A percentile compares a stretch with the other conserved stretches of the same genome.
These are phyloP conservation scores for Hemibagrus guttatus DNA, from an alignment of 2,797 vertebrate species.

Conservation along the genomic window DNA sequence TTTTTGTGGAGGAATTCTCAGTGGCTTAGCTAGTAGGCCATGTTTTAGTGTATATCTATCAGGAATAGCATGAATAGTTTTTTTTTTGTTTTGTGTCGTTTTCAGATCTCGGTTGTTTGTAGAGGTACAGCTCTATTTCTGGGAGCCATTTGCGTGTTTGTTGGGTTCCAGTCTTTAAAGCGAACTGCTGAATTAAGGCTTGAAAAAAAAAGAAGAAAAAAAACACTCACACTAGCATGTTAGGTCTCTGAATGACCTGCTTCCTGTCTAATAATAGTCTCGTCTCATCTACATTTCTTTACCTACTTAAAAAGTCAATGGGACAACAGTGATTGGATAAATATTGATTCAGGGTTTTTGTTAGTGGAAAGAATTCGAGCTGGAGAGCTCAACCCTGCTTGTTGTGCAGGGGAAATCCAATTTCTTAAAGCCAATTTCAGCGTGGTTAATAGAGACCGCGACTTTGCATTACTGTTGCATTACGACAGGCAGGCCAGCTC, in stretches of 20 bases:
- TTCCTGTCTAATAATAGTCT: constrained; percentile 24
- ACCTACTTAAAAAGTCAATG: constrained; percentile 29
- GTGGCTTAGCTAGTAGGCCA: not conserved
- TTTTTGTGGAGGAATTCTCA: constrained; percentile 1
- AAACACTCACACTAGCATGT: not conserved
- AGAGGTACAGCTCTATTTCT: constrained; percentile 11
- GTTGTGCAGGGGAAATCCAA: constrained; percentile 38
- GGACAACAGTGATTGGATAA: constrained; percentile 32
- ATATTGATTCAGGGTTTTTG: constrained; percentile 46
- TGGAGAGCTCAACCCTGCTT: not conserved
- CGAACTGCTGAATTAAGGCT: not conserved
- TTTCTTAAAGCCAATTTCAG: constrained; percentile 55
- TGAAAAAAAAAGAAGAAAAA: not conserved
- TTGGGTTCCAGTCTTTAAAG: constrained; percentile 26
- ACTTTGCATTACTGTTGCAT: constrained; percentile 43
- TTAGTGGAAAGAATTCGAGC: constrained; percentile 31
- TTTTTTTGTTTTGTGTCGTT: not conserved
- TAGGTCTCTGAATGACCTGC: not conserved
- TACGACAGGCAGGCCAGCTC: constrained; percentile 47
- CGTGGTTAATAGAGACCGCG: constrained; percentile 47
- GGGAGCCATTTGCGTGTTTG: constrained; percentile 8
- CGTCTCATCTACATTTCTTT: constrained; percentile 41
- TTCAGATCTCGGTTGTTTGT: not conserved
- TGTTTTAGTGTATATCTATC: not conserved
- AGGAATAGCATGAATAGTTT: not conserved